These are phyloP conservation scores for Eulithis prunata DNA, from an alignment of 2,888 invertebrate genomes.

Conservation along the genomic window DNA sequence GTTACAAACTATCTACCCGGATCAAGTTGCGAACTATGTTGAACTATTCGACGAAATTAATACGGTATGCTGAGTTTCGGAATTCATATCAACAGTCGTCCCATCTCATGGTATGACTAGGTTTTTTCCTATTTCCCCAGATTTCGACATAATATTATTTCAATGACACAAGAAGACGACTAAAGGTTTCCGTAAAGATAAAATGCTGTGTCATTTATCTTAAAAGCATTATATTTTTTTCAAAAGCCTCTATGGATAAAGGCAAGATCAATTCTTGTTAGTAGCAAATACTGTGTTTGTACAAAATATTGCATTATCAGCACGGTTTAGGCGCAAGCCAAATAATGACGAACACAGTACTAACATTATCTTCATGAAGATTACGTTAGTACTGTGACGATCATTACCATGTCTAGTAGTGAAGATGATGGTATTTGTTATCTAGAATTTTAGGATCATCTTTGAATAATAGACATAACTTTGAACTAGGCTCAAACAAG, in stretches of 20 bases:
- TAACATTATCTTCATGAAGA: no score
- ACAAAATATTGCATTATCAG: no score
- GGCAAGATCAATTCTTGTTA: neutral
- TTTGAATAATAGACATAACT: no score
- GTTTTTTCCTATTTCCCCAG: neutral
- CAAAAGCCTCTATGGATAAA: neutral
- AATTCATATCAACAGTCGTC: slow-evolving; percentile 16
- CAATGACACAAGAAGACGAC: neutral
- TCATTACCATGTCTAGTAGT: no score
- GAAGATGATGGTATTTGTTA: no score
- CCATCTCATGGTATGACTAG: neutral
- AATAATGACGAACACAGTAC: no score
- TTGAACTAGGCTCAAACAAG: no score
- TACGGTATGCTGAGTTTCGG: slow-evolving; percentile 14
- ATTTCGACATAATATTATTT: neutral
- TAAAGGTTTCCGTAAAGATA: neutral
- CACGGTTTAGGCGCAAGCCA: no score
- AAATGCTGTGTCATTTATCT: slow-evolving; percentile 3
- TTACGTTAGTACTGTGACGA: no score
- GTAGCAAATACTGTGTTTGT: neutral
- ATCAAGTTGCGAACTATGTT: slow-evolving; percentile 17
- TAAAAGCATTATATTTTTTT: slow-evolving; percentile 1
- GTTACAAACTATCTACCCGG: slow-evolving; percentile 28
- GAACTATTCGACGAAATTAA: slow-evolving; percentile 24
- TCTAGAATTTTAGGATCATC: no score